Evolutionary conservation across 2,888 invertebrate species (phyloP).

Genomic region (Dicroscelio sp.): DNA sequence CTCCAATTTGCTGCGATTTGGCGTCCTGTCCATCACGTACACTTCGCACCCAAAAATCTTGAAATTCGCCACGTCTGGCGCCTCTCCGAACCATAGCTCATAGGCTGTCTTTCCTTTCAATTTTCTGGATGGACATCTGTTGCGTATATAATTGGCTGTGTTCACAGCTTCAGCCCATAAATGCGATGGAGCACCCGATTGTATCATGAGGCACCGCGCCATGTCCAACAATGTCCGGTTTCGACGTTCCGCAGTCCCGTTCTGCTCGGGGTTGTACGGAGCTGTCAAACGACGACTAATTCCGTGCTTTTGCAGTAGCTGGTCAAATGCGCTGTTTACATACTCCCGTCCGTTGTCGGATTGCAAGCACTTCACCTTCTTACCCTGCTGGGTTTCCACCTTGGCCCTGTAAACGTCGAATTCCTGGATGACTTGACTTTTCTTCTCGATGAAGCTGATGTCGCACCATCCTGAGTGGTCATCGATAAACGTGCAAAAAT

Average conservation of each 20-base stretch:
- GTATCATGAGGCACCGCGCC: conserved; percentile 38
- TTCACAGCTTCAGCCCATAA: conserved; percentile 18
- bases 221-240: conserved; percentile 43
- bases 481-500: conserved; percentile 70
- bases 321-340: conserved; percentile 22
- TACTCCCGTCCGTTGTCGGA: conserved; percentile 15
- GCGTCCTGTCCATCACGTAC: conserved; percentile 28
- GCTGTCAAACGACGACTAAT: background rate
- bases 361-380: conserved; percentile 16
- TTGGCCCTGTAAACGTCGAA: conserved; percentile 74
- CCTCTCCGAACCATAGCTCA: background rate
- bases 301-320: background rate
- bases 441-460: conserved; percentile 73
- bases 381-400: conserved; percentile 73
- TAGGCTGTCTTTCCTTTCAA: background rate
- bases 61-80: background rate
- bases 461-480: conserved; percentile 81
- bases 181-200: conserved; percentile 14
- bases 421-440: conserved; percentile 60
- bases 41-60: conserved; percentile 3
- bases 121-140: background rate
- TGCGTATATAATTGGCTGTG: conserved; percentile 9
- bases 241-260: conserved; percentile 29
- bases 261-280: conserved; percentile 48
- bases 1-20: conserved; percentile 16